Evolutionary conservation across 2,113 vertebrate species (phyloP), one percentile per base, ranked within the genome.

Genomic region (Uria aalge): DNA sequence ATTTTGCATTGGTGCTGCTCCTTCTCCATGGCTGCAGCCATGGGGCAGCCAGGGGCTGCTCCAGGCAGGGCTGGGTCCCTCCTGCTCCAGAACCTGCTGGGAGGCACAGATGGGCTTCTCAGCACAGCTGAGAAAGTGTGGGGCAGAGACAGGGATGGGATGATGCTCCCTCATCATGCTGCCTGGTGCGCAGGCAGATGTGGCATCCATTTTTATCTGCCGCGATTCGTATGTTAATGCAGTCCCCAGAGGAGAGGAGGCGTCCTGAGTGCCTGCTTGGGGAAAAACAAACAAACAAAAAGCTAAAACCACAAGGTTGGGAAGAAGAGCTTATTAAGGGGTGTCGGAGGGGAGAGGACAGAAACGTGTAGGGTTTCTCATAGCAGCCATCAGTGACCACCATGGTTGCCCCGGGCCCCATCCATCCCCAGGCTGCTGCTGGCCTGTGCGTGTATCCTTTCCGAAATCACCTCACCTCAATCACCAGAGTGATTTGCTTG

Each of bases 211-310:
- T 15, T 50, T 30, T 15, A 5, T 62, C 78, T 68, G 53, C 55
- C 38, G 48, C 1, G 0, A 36, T 55, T 64, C 80, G 22, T 20
- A 13, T 9, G 34, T 32, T 32, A 36, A 57, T 12, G n/a, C 15
- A 47, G 81, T 18, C 36, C 19, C 17, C 40, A 41, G 41, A 20
- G 6, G 9, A 88, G 32, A 72, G 43, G 32, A 36, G 38, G 11
- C 38, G 19, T 52, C 43, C 57, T 17, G 23, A 56, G 69, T 15
- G 12, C 11, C 56, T 83, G 19, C 30, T 53, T 12, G 5, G 26
- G 5, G 9, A 7, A 20, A n/a, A 16, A 36, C 10, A 15, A 6
- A 0, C 5, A 3, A 3, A 34, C 22, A 41, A 41, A 15, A 20
- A 40, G 29, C 9, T 73, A 52, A 76, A 68, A 2, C 6, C 6